These are phyloP conservation scores for Hylyphantes graminicola DNA, from an alignment of 1,140 invertebrate species.

Conservation along the genomic window DNA sequence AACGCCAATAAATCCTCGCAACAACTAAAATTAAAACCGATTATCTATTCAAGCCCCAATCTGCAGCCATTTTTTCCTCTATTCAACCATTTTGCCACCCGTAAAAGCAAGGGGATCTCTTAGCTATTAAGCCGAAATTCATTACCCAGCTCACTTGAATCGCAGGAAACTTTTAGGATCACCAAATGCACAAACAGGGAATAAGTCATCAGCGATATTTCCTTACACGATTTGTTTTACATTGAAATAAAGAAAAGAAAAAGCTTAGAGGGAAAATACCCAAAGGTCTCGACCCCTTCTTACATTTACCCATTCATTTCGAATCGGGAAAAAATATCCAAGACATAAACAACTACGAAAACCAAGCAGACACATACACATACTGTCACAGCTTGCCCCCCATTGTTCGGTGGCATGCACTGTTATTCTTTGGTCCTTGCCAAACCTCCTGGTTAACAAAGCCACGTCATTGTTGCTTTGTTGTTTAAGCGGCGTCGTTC, in stretches of 20 bases:
- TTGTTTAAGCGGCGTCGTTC: conserved; percentile 37
- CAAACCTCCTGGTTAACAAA: neutral
- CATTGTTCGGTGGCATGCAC: conserved; percentile 14
- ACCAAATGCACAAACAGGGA: too few species aligned
- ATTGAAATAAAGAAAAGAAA: too few species aligned
- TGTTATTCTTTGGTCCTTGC: neutral
- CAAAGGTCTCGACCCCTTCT: too few species aligned
- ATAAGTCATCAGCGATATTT: too few species aligned
- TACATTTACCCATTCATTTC: too few species aligned
- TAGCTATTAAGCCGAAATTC: conserved; percentile 28
- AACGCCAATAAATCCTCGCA: conserved; percentile 2
- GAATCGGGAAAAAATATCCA: neutral
- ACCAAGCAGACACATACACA: neutral
- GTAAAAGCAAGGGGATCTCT: neutral
- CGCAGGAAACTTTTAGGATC: neutral
- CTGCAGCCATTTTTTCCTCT: conserved; percentile 1
- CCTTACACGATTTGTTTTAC: too few species aligned
- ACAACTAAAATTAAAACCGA: conserved; percentile 8
- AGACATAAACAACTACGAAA: conserved; percentile 12
- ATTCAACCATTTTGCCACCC: neutral
- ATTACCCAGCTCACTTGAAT: conserved; percentile 34
- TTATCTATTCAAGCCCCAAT: conserved; percentile 12
- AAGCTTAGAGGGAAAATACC: too few species aligned
- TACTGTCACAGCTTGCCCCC: conserved; percentile 14
- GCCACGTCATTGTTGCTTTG: conserved; percentile 26